Evolutionary conservation across 2,888 invertebrate genomes (phyloP).

Genomic region (Napeogenes sylphis): DNA sequence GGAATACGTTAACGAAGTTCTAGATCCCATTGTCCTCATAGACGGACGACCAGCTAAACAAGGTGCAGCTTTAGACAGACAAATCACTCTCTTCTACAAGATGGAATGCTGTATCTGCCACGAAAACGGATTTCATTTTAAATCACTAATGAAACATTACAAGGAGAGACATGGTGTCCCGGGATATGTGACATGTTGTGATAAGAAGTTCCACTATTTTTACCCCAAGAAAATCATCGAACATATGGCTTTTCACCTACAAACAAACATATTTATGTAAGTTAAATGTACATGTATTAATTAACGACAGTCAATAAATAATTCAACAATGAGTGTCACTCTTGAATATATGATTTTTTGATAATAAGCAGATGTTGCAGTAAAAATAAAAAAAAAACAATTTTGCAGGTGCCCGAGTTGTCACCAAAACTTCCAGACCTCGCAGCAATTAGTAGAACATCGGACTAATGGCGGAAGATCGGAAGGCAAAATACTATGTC

Average conservation of each 20-base stretch:
- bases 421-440: slow-evolving; percentile 68
- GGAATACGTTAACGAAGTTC: slow-evolving; percentile 40
- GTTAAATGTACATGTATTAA: slow-evolving; percentile 24
- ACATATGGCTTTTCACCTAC: slow-evolving; percentile 71
- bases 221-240: slow-evolving; percentile 72
- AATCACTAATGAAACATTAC: slow-evolving; percentile 70
- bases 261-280: slow-evolving; percentile 71
- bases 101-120: slow-evolving; percentile 74
- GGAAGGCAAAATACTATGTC: slow-evolving; percentile 65
- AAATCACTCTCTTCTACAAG: slow-evolving; percentile 69
- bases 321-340: too few relatives aligned
- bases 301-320: neutral
- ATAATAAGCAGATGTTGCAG: too few relatives aligned
- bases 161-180: slow-evolving; percentile 72
- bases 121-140: slow-evolving; percentile 63
- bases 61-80: slow-evolving; percentile 63
- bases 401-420: slow-evolving; percentile 63
- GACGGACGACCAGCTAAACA: slow-evolving; percentile 67
- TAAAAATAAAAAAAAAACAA: too few relatives aligned
- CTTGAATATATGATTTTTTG: too few relatives aligned
- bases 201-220: slow-evolving; percentile 72
- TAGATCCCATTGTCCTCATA: slow-evolving; percentile 59
- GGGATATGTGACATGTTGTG: slow-evolving; percentile 69
- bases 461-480: slow-evolving; percentile 65
- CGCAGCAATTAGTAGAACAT: slow-evolving; percentile 64